Conservation (phyloP, 2,888 invertebrate genomes). For the Caenorhabditis angaria region DNA sequence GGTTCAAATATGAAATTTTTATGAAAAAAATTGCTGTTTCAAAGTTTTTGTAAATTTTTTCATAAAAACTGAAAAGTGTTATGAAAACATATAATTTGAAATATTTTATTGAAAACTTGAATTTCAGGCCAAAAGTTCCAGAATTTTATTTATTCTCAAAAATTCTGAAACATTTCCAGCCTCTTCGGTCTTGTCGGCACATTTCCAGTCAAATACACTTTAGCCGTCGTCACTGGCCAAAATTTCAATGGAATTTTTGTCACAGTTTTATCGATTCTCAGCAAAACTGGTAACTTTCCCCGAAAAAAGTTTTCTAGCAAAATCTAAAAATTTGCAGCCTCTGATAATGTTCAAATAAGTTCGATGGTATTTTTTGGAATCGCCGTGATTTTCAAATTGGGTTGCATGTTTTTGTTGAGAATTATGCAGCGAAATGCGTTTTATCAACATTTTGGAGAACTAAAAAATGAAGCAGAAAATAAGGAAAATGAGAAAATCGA, state of each 20-base stretch:
- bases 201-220: constrained; percentile 78
- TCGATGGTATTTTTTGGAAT: constrained; percentile 97
- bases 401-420: constrained; percentile 6
- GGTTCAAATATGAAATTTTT: no score
- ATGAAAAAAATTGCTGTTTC: no score
- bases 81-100: no score
- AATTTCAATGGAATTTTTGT: constrained; percentile 72
- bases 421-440: background rate
- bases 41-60: no score
- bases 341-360: constrained; percentile 16
- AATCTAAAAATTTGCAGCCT: constrained; percentile 12
- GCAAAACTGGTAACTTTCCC: constrained; percentile 29
- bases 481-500: background rate
- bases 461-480: background rate
- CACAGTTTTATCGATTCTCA: constrained; percentile 66
- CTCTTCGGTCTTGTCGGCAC: constrained; percentile 90
- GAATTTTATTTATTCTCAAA: no score
- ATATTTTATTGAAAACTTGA: no score
- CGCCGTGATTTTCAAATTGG: constrained; percentile 75
- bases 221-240: constrained; percentile 84
- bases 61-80: no score
- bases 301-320: background rate
- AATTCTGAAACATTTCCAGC: constrained; percentile 17
- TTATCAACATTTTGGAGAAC: background rate
- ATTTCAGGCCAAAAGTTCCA: background rate